phyloP scores from a whole-genome alignment of 2,888 invertebrate genomes.

The Sphecodes monilicornis region DNA sequence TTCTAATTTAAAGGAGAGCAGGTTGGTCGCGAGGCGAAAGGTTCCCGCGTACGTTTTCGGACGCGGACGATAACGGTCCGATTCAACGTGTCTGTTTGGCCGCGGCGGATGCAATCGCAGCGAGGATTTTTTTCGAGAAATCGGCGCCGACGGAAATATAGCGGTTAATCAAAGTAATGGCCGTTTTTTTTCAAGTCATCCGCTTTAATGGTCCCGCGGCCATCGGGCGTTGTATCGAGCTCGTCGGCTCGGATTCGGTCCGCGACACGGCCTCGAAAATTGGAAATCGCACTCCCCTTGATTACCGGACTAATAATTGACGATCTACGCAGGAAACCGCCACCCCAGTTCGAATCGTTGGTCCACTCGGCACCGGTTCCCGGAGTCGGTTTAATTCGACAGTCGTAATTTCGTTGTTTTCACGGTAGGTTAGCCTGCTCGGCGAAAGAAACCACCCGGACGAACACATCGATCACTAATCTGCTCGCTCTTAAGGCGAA shows the following conservation, averaged over 20 bases:
- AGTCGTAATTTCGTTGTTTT: conserved; percentile 55
- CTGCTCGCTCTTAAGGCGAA: neutral
- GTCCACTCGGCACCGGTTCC: neutral
- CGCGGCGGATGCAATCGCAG: conserved; percentile 8
- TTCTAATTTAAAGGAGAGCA: conserved; percentile 6
- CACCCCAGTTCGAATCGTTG: conserved; percentile 39
- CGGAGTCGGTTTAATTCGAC: conserved; percentile 46
- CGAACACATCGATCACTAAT: neutral
- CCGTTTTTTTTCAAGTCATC: conserved; percentile 70
- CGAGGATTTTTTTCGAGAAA: conserved; percentile 64
- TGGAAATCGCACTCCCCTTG: conserved; percentile 79
- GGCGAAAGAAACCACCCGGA: neutral
- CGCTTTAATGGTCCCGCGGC: conserved; percentile 50
- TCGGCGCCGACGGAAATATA: conserved; percentile 69
- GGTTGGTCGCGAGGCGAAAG: neutral
- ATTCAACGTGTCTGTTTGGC: conserved; percentile 3
- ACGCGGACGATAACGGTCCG: neutral
- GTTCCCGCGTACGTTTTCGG: neutral
- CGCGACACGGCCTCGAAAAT: conserved; percentile 64
- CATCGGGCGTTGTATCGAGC: conserved; percentile 9
- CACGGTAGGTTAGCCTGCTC: conserved; percentile 38
- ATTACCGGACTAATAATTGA: conserved; percentile 77
- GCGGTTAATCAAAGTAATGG: conserved; percentile 81
- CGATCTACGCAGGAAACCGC: conserved; percentile 48
- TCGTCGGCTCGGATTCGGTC: conserved; percentile 19